Percentiles rank a stretch among this genome's conserved stretches.
These are phyloP conservation scores for Heliocidaris erythrogramma DNA, from an alignment of 35 echinoderm and acorn worm genomes.

Conservation along the genomic window DNA sequence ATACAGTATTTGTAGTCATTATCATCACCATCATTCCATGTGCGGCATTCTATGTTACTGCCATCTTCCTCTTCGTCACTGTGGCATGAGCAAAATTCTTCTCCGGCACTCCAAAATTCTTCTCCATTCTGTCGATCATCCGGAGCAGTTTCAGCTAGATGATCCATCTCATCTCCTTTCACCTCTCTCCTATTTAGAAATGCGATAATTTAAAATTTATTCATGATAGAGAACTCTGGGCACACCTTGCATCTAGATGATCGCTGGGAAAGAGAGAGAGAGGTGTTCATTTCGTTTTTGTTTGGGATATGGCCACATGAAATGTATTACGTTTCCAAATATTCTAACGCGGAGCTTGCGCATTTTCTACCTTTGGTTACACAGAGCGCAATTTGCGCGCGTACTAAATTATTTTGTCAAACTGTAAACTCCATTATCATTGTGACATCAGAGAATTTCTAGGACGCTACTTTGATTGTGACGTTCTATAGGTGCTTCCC, in stretches of 20 bases:
- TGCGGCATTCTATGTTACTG: neutral
- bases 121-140: neutral
- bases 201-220: neutral
- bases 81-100: conserved; percentile 22
- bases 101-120: conserved; percentile 10
- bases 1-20: neutral
- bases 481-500: neutral
- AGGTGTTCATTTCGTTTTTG: neutral
- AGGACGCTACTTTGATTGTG: neutral
- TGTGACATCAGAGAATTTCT: neutral
- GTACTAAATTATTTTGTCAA: neutral
- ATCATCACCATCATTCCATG: neutral
- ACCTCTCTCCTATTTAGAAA: neutral
- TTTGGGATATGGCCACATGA: neutral
- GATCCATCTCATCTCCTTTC: neutral
- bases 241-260: too few species aligned
- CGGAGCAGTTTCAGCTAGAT: neutral
- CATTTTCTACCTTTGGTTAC: neutral
- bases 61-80: neutral
- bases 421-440: neutral
- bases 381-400: neutral
- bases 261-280: too few species aligned
- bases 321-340: too few species aligned
- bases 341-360: neutral
- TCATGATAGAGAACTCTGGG: neutral